Conservation (phyloP, 2,113 vertebrate genomes). For the Sinocyclocheilus anophthalmus region DNA sequence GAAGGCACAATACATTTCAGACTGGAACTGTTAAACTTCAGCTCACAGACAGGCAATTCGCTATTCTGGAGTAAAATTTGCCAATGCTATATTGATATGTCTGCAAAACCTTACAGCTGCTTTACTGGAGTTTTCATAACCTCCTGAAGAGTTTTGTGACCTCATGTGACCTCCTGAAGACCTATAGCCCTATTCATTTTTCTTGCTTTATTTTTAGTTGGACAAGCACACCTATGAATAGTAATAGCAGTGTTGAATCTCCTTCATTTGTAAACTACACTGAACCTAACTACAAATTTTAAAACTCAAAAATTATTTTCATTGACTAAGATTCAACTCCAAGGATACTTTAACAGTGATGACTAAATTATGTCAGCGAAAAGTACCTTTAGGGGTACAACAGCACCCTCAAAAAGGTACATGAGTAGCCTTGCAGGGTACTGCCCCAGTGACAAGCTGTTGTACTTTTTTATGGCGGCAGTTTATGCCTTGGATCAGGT, state of each 20-base stretch:
- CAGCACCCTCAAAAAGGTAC: background rate
- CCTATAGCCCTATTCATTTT: background rate
- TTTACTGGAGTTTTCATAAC: background rate
- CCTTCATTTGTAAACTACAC: background rate
- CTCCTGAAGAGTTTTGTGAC: no score
- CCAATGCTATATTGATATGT: slow-evolving; percentile 24
- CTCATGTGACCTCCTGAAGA: no score
- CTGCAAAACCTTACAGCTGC: background rate
- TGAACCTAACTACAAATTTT: background rate
- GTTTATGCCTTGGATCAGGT: no score
- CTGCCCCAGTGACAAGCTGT: background rate
- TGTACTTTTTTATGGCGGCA: background rate
- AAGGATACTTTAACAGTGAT: background rate
- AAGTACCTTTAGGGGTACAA: no score
- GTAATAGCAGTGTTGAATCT: background rate
- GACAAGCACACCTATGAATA: background rate
- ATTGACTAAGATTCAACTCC: background rate
- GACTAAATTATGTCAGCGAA: background rate
- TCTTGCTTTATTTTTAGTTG: background rate
- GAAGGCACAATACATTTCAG: background rate
- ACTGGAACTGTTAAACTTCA: background rate
- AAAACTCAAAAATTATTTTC: background rate
- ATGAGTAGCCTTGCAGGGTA: background rate
- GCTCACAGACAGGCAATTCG: background rate
- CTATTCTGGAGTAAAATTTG: background rate